Conservation (phyloP, 2,797 vertebrate species). For the Smutsia gigantea region DNA sequence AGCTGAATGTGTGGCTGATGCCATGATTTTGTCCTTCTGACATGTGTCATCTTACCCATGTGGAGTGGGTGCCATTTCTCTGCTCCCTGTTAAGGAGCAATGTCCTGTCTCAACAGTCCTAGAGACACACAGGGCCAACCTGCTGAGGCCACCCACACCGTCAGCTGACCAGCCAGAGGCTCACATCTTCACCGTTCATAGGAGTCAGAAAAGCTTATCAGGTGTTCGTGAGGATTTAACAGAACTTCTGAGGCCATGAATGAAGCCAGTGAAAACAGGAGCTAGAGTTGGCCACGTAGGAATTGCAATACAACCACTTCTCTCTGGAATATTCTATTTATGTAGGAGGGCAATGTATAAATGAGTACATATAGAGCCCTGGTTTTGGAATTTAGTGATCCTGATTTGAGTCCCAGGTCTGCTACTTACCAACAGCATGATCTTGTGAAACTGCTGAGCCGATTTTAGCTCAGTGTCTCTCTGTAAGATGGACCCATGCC, state of each 20-base stretch:
- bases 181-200: neutral
- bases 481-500: neutral
- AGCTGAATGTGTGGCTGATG: too few species aligned
- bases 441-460: neutral
- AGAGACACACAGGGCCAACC: neutral
- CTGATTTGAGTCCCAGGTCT: neutral
- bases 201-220: neutral
- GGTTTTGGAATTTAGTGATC: neutral
- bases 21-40: neutral
- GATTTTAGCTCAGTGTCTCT: neutral
- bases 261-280: neutral
- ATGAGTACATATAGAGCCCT: neutral
- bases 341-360: neutral
- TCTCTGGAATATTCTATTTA: neutral
- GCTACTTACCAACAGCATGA: neutral
- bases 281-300: neutral
- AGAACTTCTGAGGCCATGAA: neutral
- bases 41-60: neutral
- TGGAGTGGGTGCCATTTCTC: neutral
- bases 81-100: neutral
- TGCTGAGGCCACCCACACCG: neutral
- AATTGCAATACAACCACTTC: neutral
- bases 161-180: neutral
- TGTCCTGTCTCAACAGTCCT: neutral
- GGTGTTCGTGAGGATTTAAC: neutral